Evolutionary conservation across 2,113 vertebrate species (phyloP), one percentile per base, ranked within the genome.

Genomic region (Rhizomys pruinosus): DNA sequence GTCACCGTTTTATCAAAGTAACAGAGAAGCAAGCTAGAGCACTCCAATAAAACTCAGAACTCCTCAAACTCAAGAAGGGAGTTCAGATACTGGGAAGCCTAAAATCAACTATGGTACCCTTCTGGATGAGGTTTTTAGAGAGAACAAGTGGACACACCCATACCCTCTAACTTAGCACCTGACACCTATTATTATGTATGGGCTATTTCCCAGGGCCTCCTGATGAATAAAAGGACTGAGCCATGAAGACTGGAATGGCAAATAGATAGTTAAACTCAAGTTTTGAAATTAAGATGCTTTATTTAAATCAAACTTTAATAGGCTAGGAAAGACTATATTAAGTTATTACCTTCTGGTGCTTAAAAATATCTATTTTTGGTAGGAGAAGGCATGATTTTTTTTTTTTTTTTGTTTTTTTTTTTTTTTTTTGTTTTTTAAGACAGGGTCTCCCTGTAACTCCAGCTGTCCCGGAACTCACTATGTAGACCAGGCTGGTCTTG

Each of bases 241-340:
- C n/a, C 34, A 34, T 44, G 73, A 89, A 90, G 72, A 32, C 29
- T 32, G 25, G 20, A 16, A 76, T 27, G 81, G 22, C 42, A 57
- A 71, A 59, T 79, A 37, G 39, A 20, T 27, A 74, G 42, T 63
- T 84, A 91, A 69, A 47, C 22, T 25, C 25, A 78, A 64, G 80
- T n/a, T 37, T 8, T 82, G 84, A 87, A 85, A 79, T 86, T 27
- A 44, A 39, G 34, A 82, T 27, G 9, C 20, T n/a, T 55, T 32
- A 66, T 59, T 90, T 80, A 87, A 44, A 59, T 57, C 61, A 90
- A 92, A 79, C 74, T 61, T 90, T 76, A 90, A 77, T 63, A 87
- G 22, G 8, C 11, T 39, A 55, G 72, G n/a, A 87, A 84, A 81
- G 19, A 20, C 68, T 25, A 29, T 80, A 59, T 84, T 73, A 82